These are phyloP conservation scores for Colinus virginianus DNA, from an alignment of 2,113 vertebrate genomes.

Conservation along the genomic window DNA sequence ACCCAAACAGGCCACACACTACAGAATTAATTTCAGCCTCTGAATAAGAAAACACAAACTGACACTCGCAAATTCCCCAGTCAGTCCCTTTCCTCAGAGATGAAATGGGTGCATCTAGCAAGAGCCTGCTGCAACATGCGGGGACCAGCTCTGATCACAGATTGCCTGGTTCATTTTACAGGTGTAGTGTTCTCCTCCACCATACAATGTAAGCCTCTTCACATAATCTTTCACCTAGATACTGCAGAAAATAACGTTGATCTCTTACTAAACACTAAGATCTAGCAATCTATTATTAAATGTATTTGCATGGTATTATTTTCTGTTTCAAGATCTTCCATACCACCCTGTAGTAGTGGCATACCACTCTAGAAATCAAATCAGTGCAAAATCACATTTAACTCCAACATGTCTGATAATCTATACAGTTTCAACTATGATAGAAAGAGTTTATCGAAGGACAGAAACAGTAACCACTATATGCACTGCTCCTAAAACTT, in stretches of 20 bases:
- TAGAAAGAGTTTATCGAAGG: not conserved
- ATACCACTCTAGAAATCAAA: not conserved
- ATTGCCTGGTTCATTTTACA: not conserved
- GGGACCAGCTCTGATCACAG: not conserved
- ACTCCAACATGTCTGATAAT: not conserved
- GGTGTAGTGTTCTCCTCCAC: not conserved
- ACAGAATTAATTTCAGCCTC: not conserved
- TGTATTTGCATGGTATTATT: not conserved
- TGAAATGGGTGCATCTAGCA: not conserved
- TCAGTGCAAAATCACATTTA: not conserved
- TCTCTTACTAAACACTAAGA: not conserved
- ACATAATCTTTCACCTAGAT: not conserved
- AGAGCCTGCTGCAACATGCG: not conserved
- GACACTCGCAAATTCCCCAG: not conserved
- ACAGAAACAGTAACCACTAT: not conserved
- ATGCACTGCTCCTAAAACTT: not conserved
- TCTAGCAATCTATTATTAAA: not conserved
- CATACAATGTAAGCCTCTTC: not conserved
- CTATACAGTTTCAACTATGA: not conserved
- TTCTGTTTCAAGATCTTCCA: not conserved
- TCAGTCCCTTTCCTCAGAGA: not conserved
- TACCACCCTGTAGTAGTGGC: not conserved
- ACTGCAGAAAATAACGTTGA: not conserved
- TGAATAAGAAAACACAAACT: not conserved
- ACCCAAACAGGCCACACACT: not conserved